A percentile compares a stretch with the other conserved stretches of the same genome.
phyloP scores from a whole-genome alignment of 2,888 invertebrate genomes.

The Ophioninae sp. region DNA sequence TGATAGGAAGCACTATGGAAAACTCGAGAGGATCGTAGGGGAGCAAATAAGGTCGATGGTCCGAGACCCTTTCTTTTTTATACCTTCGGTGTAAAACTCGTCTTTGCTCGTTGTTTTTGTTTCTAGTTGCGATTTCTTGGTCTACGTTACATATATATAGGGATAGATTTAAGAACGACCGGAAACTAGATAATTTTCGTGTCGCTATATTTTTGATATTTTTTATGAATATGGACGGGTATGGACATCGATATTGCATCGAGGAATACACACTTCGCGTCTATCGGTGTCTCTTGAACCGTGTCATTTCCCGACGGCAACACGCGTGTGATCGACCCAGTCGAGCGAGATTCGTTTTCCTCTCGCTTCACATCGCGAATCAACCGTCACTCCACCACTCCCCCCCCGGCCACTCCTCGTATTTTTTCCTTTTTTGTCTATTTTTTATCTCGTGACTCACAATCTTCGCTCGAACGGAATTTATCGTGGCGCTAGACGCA shows the following conservation, averaged over 20 bases:
- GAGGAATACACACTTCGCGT: constrained; percentile 3
- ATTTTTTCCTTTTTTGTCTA: too few relatives aligned
- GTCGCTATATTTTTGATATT: background rate
- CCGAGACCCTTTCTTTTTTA: constrained; percentile 11
- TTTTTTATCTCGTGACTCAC: constrained; percentile 51
- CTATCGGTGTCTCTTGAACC: constrained; percentile 2
- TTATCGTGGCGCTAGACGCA: constrained; percentile 22
- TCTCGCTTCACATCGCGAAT: constrained; percentile 43
- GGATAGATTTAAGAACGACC: constrained; percentile 9
- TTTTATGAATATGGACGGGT: constrained; percentile 4
- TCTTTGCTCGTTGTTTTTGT: constrained; percentile 3
- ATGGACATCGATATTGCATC: background rate
- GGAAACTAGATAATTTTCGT: background rate
- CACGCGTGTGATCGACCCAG: background rate
- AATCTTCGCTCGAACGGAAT: constrained; percentile 34
- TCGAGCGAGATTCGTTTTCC: constrained; percentile 32
- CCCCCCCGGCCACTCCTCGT: background rate
- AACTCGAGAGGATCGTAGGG: constrained; percentile 4
- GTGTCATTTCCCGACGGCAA: constrained; percentile 1
- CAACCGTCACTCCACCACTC: constrained; percentile 35
- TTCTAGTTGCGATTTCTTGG: background rate
- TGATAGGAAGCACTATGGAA: constrained; percentile 9
- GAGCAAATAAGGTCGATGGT: constrained; percentile 9
- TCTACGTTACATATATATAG: background rate
- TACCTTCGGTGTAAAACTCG: constrained; percentile 3